Base-by-base conservation (phyloP, 37 sponge, comb jelly and placozoan genomes). In the Aplysina aerophoba region DNA sequence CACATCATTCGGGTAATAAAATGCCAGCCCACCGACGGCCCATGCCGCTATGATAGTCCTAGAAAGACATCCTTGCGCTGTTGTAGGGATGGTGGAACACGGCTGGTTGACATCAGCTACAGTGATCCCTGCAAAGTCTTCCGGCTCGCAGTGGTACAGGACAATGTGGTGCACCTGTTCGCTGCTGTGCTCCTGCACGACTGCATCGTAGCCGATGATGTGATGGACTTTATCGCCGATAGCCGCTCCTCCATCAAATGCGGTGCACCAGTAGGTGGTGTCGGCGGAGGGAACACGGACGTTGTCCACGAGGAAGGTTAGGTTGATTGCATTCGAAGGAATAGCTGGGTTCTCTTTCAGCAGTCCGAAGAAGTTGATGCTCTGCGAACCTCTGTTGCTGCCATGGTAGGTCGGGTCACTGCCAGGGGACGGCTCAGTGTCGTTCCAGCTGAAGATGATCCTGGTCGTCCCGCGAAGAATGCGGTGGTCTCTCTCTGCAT, bases 1-100 rank as follows among this genome's bases (percentile, higher is more conserved):
- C 17, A 86, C 89, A 64, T 85, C 54, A 28, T 83, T 64, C 37
- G 93, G 93, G 53, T 60, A 89, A 15, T 81, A 37, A 59, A 92
- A 85, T 20, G 86, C 89, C 91, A 86, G 8, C 21, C 82, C 82
- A 30, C 82, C 82, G 17, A 81, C 82, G 20, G 82, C 82, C 82
- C 82, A 81, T 22, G 63, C 82, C 2, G 82, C 82, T 22, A 81
- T 59, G 5, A 79, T 16, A 20, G 55, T 20, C 24, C 25, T 16
- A 15, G 28, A 6, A 4, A 35, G 79, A 39, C 79, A 79, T 11
- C 50, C 50, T 44, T 8, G 50, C 8, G 50, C 50, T 44, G 50
- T 8, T 44, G 50, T 11, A 11, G 50, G 50, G 50, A 44, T 44
- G 6, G 3, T 8, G 6, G 50, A 44, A 44, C 50, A 44, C 8